Conservation (phyloP, 2,113 vertebrate species). For the Perca schrenkii region DNA sequence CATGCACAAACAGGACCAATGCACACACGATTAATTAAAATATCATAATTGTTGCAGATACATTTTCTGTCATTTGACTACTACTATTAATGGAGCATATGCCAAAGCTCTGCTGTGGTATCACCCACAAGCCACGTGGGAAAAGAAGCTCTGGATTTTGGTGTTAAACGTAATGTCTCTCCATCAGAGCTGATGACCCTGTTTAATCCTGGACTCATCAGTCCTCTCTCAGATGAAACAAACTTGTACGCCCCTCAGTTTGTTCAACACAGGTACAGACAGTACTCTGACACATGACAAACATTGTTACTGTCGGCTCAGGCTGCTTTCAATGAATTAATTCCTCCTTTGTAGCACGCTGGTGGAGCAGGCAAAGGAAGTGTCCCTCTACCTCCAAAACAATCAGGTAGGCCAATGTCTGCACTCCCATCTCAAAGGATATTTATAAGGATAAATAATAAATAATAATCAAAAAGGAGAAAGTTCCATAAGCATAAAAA, state of each 20-base stretch:
- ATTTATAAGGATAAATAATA: not conserved
- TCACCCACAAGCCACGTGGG: not conserved
- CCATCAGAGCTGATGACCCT: slow-evolving; percentile 77
- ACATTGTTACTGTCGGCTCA: no score
- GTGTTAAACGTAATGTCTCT: not conserved
- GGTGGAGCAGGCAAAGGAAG: slow-evolving; percentile 67
- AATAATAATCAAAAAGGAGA: not conserved
- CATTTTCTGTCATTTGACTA: not conserved
- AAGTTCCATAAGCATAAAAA: not conserved
- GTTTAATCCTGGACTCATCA: slow-evolving; percentile 74
- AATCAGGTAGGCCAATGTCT: slow-evolving; percentile 61
- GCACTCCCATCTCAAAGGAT: not conserved
- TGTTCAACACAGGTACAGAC: slow-evolving; percentile 61
- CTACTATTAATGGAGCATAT: not conserved
- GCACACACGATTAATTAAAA: not conserved
- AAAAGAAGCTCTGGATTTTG: not conserved
- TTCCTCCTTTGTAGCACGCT: slow-evolving; percentile 54
- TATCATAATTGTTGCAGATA: not conserved
- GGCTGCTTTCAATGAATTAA: not conserved
- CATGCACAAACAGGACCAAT: no score
- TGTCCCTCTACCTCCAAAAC: slow-evolving; percentile 51
- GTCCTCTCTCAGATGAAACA: slow-evolving; percentile 38
- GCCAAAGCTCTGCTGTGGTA: not conserved
- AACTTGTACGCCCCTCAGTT: slow-evolving; percentile 12
- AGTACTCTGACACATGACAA: not conserved